Percentiles rank a stretch among this genome's conserved stretches.
phyloP scores from a whole-genome alignment of 2,888 invertebrate genomes.

The Chrysotoxum bicinctum region DNA sequence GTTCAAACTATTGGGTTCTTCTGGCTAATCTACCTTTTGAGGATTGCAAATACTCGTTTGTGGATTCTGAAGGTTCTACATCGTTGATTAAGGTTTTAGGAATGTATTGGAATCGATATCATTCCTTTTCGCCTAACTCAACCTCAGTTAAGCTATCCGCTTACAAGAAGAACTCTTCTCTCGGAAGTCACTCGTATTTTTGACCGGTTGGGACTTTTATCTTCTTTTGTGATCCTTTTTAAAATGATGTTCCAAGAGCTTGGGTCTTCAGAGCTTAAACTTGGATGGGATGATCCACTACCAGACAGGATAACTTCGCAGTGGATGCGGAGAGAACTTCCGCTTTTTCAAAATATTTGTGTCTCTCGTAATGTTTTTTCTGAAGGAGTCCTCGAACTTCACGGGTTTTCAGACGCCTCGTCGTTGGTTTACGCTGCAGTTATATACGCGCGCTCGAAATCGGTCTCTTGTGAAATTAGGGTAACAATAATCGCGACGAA shows the following conservation, averaged over 20 bases:
- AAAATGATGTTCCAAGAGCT: constrained; percentile 4
- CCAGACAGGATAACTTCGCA: not conserved
- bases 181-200: not conserved
- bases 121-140: not conserved
- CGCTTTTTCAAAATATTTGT: not conserved
- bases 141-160: not conserved
- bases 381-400: too few relatives aligned
- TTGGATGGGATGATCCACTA: not conserved
- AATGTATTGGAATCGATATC: constrained; percentile 17
- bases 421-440: too few relatives aligned
- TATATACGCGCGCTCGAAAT: not conserved
- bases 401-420: too few relatives aligned
- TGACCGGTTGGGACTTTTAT: not conserved
- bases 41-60: too few relatives aligned
- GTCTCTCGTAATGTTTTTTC: too few relatives aligned
- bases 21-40: too few relatives aligned
- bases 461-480: not conserved
- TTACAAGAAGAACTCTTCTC: not conserved
- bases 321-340: not conserved
- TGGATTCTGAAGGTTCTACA: too few relatives aligned
- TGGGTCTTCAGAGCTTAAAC: not conserved
- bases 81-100: too few relatives aligned
- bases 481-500: constrained; percentile 3
- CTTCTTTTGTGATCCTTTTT: not conserved
- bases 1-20: too few relatives aligned